phyloP scores from a whole-genome alignment of 2,113 vertebrate genomes.

The Petaurus breviceps region DNA sequence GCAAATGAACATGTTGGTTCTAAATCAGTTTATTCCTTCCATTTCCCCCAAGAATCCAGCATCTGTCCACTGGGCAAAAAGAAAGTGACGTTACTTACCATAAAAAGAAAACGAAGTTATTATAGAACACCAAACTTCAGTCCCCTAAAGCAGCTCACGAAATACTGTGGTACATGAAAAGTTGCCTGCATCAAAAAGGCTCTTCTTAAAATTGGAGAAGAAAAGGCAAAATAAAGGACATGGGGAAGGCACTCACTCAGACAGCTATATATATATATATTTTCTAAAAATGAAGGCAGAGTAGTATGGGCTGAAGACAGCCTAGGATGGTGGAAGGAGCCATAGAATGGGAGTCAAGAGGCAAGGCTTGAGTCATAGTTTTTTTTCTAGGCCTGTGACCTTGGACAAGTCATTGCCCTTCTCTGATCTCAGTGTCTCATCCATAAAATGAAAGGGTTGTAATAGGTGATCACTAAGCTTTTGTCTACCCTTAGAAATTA shows the following conservation, averaged over 20 bases:
- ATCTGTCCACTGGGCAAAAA: not conserved
- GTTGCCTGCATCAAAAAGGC: not conserved
- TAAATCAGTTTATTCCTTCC: not conserved
- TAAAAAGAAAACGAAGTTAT: slow-evolving; percentile 27
- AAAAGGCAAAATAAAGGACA: slow-evolving; percentile 1
- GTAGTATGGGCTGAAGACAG: not conserved
- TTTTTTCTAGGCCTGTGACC: not conserved
- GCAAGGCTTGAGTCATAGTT: slow-evolving; percentile 1
- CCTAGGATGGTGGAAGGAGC: not conserved
- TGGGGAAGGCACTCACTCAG: slow-evolving; percentile 4
- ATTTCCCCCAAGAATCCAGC: not conserved
- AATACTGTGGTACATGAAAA: slow-evolving; percentile 47
- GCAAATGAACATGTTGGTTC: not conserved
- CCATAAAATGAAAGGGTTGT: slow-evolving; percentile 35
- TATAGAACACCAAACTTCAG: slow-evolving; percentile 34
- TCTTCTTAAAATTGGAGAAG: slow-evolving; percentile 38
- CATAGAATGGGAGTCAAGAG: not conserved
- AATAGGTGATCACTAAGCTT: not conserved
- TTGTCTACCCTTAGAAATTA: slow-evolving; percentile 3
- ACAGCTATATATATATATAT: slow-evolving; percentile 8
- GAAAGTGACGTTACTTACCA: slow-evolving; percentile 14
- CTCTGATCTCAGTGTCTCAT: slow-evolving; percentile 37
- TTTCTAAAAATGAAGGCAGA: slow-evolving; percentile 53
- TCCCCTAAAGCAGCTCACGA: slow-evolving; percentile 43
- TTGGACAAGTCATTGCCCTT: slow-evolving; percentile 19